Percentiles rank a stretch among this genome's conserved stretches.
Conservation (phyloP, 2,888 invertebrate species). For the Epirrhoe alternata region DNA sequence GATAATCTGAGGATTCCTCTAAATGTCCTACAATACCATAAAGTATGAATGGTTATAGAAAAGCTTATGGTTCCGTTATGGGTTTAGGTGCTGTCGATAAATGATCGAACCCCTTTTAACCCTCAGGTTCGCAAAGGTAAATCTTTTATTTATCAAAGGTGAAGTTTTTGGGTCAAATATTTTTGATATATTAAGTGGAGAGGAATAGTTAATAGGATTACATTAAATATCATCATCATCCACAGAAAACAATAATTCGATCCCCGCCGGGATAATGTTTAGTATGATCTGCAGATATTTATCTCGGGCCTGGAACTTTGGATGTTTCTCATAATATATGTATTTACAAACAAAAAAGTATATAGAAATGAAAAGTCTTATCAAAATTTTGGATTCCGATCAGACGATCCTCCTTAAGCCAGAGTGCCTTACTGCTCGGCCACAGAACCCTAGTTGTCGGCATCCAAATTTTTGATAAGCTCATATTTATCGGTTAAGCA, state of each 20-base stretch:
- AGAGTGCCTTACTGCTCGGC: too few species aligned
- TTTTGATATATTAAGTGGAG: background rate
- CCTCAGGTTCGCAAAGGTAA: slow-evolving; percentile 2
- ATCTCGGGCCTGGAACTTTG: too few species aligned
- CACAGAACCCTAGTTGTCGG: too few species aligned
- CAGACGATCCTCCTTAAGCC: too few species aligned
- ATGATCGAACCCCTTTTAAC: slow-evolving; percentile 22
- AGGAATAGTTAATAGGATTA: background rate
- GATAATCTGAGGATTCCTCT: slow-evolving; percentile 40
- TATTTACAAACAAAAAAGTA: too few species aligned
- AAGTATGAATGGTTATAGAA: slow-evolving; percentile 42
- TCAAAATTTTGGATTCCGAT: too few species aligned
- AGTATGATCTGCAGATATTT: too few species aligned
- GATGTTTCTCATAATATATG: too few species aligned
- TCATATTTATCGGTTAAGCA: too few species aligned
- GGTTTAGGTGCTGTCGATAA: slow-evolving; percentile 24
- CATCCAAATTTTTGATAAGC: too few species aligned
- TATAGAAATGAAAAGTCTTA: too few species aligned
- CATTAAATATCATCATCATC: background rate
- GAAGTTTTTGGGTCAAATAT: background rate
- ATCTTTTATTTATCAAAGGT: background rate
- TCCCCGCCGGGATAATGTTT: too few species aligned
- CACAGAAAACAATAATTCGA: background rate
- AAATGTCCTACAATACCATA: slow-evolving; percentile 45
- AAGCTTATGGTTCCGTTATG: slow-evolving; percentile 34